Conservation (phyloP, 2,797 vertebrate genomes). For the Acanthis flammea region DNA sequence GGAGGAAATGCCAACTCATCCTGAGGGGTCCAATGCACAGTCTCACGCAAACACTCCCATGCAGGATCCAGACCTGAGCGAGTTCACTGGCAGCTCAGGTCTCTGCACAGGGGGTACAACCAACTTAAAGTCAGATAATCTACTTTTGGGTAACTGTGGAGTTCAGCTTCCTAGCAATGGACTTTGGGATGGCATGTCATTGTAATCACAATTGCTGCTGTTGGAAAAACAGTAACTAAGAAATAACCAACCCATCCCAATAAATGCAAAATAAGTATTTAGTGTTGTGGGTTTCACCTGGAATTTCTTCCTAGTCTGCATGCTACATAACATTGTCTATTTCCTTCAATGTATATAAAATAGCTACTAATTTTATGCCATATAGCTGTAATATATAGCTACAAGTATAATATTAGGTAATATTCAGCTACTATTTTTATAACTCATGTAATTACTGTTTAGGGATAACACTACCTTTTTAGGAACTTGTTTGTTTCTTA, state of each 20-base stretch:
- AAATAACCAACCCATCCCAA: not conserved
- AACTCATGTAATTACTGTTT: not conserved
- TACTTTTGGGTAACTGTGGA: not conserved
- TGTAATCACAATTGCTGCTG: not conserved
- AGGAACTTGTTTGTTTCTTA: not conserved
- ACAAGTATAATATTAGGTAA: not conserved
- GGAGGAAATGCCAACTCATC: not conserved
- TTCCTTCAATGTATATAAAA: not conserved
- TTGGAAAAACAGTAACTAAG: not conserved
- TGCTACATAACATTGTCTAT: not conserved
- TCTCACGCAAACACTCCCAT: not conserved
- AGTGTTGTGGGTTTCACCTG: not conserved
- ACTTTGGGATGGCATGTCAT: not conserved
- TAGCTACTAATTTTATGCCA: not conserved
- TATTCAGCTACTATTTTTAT: not conserved
- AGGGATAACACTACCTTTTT: not conserved
- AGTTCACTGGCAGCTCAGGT: not conserved
- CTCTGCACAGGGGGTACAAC: not conserved
- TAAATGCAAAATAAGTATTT: not conserved
- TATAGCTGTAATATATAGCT: not conserved
- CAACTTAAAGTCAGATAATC: not conserved
- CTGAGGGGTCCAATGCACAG: not conserved
- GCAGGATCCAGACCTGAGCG: rapidly evolving
- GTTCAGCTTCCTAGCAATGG: not conserved
- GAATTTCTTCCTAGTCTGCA: not conserved